A percentile compares a stretch with the other conserved stretches of the same genome.
These are phyloP conservation scores for Plagodis pulveraria DNA, from an alignment of 2,888 invertebrate genomes.

Conservation along the genomic window DNA sequence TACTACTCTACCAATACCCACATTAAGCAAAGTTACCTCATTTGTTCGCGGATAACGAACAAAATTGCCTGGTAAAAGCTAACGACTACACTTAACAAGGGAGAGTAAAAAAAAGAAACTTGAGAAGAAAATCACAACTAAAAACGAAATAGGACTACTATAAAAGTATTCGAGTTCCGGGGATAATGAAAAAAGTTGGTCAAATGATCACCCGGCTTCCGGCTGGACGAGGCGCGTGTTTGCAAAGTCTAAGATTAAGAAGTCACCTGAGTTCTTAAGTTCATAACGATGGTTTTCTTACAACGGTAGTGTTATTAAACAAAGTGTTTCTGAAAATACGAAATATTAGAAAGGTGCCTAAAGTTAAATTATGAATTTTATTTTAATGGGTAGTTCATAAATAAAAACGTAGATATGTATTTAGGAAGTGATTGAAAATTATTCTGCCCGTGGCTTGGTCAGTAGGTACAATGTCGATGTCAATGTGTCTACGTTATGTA, in stretches of 20 bases:
- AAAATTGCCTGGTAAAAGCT: constrained; percentile 64
- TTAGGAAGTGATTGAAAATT: too few species aligned
- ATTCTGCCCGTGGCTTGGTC: too few species aligned
- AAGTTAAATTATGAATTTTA: too few species aligned
- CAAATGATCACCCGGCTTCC: constrained; percentile 71
- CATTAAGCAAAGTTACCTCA: constrained; percentile 41
- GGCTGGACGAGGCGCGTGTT: constrained; percentile 45
- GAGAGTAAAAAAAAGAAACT: constrained; percentile 48
- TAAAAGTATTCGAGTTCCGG: constrained; percentile 68
- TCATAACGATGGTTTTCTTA: neutral
- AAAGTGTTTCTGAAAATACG: too few species aligned
- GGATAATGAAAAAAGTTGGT: constrained; percentile 81
- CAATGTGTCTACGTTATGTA: too few species aligned
- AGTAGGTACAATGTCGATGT: too few species aligned
- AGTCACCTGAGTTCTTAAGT: constrained; percentile 7
- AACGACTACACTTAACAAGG: constrained; percentile 60
- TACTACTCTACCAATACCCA: constrained; percentile 23
- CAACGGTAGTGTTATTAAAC: too few species aligned
- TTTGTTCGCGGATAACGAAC: constrained; percentile 44
- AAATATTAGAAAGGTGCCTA: too few species aligned
- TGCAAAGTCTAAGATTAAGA: constrained; percentile 25
- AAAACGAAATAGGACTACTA: constrained; percentile 69
- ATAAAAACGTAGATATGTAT: too few species aligned
- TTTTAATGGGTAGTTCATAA: too few species aligned
- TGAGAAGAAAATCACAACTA: constrained; percentile 65